Percentiles rank a stretch among this genome's conserved stretches.
These are phyloP conservation scores for Abscondita cerata DNA, from an alignment of 2,888 invertebrate genomes.

Conservation along the genomic window DNA sequence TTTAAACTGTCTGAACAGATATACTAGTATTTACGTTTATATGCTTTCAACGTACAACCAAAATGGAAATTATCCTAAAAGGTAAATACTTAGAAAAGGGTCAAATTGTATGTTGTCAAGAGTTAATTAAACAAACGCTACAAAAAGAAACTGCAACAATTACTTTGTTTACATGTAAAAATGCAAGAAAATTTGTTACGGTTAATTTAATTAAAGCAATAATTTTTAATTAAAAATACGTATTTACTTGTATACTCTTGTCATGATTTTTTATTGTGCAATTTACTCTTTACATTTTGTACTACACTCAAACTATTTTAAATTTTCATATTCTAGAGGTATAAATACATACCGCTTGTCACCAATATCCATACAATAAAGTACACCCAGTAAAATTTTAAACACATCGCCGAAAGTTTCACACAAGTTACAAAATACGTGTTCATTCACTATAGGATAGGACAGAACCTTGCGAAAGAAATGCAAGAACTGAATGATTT, in stretches of 20 bases:
- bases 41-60: slow-evolving; percentile 20
- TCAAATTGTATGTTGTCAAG: slow-evolving; percentile 1
- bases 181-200: too few relatives aligned
- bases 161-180: too few relatives aligned
- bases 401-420: background rate
- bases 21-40: slow-evolving; percentile 18
- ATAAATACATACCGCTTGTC: background rate
- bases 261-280: too few relatives aligned
- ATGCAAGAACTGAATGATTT: slow-evolving; percentile 3
- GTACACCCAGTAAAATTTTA: background rate
- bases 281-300: too few relatives aligned
- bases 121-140: slow-evolving; percentile 27
- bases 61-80: slow-evolving; percentile 23
- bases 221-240: too few relatives aligned
- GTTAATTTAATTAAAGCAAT: too few relatives aligned
- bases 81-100: slow-evolving; percentile 15
- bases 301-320: too few relatives aligned
- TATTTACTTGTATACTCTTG: too few relatives aligned
- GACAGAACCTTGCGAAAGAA: slow-evolving; percentile 3
- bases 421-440: background rate
- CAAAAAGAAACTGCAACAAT: too few relatives aligned
- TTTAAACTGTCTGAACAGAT: slow-evolving; percentile 24
- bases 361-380: background rate
- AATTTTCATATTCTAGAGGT: too few relatives aligned
- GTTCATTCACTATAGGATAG: background rate